Base-by-base conservation (phyloP, 2,113 vertebrate genomes). In the Heterochromis multidens region DNA sequence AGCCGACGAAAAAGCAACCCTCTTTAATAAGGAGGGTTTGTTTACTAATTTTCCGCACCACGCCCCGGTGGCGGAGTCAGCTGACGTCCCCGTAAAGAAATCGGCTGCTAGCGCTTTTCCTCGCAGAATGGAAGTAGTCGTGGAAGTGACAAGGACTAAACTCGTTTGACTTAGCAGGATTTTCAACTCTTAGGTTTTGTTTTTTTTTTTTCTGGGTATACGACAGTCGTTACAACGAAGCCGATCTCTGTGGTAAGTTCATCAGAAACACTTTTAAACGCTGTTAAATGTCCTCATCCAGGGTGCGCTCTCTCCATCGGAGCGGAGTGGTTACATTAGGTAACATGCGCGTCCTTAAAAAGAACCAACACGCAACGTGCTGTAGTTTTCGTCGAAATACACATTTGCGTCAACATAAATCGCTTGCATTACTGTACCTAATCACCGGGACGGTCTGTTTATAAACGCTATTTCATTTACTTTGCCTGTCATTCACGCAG, bases 121-220 rank as follows among this genome's bases (percentile, higher is more conserved):
- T 76, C 85, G 21, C 94, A 95, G 94, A 88, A 95, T 94, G 94
- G 91, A 95, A 92, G 87, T 79, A 82, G 93, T 67, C 85, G 90
- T 58, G 88, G 87, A 86, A 85, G 87, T 65, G 94, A 89, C 33
- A 92, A 88, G 93, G 94, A 95, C 90, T 92, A 89, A 92, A 88
- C 78, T 84, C 87, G 54, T 25, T 59, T 88, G 82, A 88, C 82
- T 56, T 59, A 67, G 70, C 74, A 17, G 94, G 92, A 94, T 94
- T 91, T 82, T 84, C 46, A 91, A 80, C 33, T 67, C 14, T 56
- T 21, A 62, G 54, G 25, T 5, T 62, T 65, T 60, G 13, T 6
- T 54, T 67, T 67, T 25, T 37, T 63, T 60, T 6, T 27, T 25
- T 27, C 14, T 12, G 40, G 33, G 27, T 52, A 13, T 2, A 49